These are phyloP conservation scores for Ceyx erithaca DNA, from an alignment of 2,797 vertebrate genomes.

Conservation along the genomic window DNA sequence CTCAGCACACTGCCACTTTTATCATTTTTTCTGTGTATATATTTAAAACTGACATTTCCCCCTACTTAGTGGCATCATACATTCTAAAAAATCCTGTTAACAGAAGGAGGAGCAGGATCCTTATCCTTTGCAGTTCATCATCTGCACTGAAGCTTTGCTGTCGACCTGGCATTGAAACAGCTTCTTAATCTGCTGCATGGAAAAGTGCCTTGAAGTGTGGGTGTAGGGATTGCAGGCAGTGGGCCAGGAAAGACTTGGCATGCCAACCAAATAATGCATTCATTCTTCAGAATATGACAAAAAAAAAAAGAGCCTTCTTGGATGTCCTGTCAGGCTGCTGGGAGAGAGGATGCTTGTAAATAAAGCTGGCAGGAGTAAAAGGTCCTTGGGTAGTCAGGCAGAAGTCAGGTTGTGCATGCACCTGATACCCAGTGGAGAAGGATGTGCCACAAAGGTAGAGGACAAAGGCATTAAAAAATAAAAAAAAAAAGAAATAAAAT, in stretches of 20 bases:
- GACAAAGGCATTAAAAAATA: not conserved
- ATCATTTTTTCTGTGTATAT: not conserved
- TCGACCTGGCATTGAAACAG: conserved; percentile 13
- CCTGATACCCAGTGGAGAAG: not conserved
- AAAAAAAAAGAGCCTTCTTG: not conserved
- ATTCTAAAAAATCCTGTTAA: not conserved
- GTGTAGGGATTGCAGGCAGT: not conserved
- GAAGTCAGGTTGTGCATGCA: not conserved
- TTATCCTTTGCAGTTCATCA: conserved; percentile 40
- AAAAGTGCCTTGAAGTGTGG: conserved; percentile 34
- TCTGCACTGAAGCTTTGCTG: conserved; percentile 8
- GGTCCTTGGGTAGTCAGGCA: not conserved
- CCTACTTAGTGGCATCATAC: not conserved
- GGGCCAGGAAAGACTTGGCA: conserved; percentile 48
- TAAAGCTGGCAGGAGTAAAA: conserved; percentile 32
- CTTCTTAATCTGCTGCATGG: conserved; percentile 57
- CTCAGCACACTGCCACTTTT: fast-evolving
- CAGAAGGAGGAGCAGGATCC: conserved; percentile 49
- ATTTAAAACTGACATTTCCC: conserved; percentile 8
- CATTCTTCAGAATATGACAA: conserved; percentile 36
- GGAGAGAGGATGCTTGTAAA: not conserved
- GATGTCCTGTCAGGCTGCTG: not conserved
- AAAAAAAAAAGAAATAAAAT: not conserved
- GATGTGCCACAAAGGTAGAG: not conserved
- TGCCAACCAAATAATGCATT: conserved; percentile 22